Percentiles rank a stretch among this genome's conserved stretches.
phyloP scores from a whole-genome alignment of 2,888 invertebrate species.

The Kryphioiulus occultus region DNA sequence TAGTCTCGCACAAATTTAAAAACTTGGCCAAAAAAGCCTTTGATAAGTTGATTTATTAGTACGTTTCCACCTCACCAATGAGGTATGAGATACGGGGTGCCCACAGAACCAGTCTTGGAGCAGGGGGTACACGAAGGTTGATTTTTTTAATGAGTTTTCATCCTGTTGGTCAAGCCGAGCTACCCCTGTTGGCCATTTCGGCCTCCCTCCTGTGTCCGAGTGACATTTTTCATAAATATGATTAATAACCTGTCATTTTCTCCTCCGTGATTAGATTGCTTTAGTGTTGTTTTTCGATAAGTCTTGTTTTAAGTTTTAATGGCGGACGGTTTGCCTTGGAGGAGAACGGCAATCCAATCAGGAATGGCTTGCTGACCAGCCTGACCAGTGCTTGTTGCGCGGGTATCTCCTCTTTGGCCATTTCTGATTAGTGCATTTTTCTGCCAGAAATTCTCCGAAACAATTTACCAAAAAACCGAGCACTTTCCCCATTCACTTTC shows the following conservation, averaged over 20 bases:
- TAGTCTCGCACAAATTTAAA: constrained; percentile 33
- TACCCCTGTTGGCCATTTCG: constrained; percentile 11
- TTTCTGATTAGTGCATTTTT: not conserved
- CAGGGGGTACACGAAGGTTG: not conserved
- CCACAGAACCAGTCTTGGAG: not conserved
- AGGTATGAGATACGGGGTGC: not conserved
- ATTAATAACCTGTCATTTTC: constrained; percentile 40
- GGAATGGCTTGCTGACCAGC: not conserved
- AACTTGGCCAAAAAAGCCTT: not conserved
- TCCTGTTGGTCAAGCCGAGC: constrained; percentile 1
- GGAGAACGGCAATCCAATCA: not conserved
- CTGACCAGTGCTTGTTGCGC: not conserved
- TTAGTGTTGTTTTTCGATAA: constrained; percentile 13
- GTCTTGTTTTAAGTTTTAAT: not conserved
- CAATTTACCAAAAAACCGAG: not conserved
- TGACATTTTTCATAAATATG: constrained; percentile 25
- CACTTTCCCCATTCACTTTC: too few relatives aligned
- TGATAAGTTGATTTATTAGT: constrained; percentile 38
- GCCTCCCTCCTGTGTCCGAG: constrained; percentile 24
- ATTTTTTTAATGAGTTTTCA: constrained; percentile 32
- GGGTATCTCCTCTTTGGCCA: not conserved
- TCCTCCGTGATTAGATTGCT: not conserved
- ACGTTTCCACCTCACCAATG: not conserved
- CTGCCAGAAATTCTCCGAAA: not conserved
- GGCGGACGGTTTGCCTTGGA: not conserved